Evolutionary conservation across 1,140 invertebrate species (phyloP).

Genomic region (Muscidifurax raptorellus): DNA sequence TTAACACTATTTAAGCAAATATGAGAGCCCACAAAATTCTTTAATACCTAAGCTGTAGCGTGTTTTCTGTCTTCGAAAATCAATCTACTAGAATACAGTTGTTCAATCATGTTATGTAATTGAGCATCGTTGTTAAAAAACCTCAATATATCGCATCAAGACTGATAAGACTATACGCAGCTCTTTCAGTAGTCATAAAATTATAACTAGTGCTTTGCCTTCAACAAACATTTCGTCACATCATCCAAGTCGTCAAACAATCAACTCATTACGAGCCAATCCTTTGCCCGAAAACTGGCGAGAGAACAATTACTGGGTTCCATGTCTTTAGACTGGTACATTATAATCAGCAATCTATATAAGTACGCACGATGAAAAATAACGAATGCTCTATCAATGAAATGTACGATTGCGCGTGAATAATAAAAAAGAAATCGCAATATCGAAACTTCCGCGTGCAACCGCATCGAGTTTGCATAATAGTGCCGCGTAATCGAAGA

Average conservation of each 20-base stretch:
- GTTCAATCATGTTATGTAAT: no score
- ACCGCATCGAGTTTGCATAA: background rate
- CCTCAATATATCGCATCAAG: no score
- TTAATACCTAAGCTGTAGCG: no score
- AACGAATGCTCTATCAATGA: background rate
- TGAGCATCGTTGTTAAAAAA: no score
- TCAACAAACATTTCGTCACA: background rate
- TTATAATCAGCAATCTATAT: background rate
- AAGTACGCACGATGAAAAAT: background rate
- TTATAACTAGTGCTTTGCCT: background rate
- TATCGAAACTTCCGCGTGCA: conserved; percentile 18
- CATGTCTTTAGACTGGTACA: background rate
- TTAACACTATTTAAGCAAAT: background rate
- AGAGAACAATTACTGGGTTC: background rate
- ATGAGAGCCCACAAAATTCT: no score
- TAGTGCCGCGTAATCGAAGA: background rate
- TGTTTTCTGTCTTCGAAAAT: no score
- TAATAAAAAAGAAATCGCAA: background rate
- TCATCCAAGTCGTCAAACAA: background rate
- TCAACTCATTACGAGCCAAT: background rate
- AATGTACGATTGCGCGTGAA: conserved; percentile 2
- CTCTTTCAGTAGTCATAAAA: no score
- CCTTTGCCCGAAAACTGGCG: background rate
- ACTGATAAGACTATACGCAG: no score
- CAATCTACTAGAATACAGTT: no score